Percentiles rank a stretch among this genome's conserved stretches.
These are phyloP conservation scores for Peromyscus attwateri DNA, from an alignment of 2,797 vertebrate genomes.

Conservation along the genomic window DNA sequence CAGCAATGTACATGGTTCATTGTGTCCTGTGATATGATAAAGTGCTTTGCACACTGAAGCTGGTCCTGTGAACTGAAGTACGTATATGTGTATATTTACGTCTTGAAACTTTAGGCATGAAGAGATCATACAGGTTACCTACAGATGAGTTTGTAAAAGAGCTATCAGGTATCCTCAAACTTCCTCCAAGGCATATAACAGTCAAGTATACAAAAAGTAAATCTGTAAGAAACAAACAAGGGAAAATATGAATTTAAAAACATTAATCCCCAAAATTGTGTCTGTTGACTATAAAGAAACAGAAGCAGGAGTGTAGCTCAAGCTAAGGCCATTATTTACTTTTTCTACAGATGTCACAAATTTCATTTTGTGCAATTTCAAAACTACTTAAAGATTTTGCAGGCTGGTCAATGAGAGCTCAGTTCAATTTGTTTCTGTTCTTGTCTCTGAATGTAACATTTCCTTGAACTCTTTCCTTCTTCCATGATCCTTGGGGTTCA, in stretches of 20 bases:
- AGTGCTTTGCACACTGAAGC: background rate
- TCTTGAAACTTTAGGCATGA: background rate
- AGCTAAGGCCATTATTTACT: background rate
- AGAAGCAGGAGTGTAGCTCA: background rate
- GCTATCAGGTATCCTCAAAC: background rate
- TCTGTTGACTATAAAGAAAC: background rate
- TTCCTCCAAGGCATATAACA: background rate
- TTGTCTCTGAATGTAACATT: background rate
- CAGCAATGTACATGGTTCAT: background rate
- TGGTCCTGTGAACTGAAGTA: background rate
- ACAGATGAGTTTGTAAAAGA: conserved; percentile 25
- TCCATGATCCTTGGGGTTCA: background rate
- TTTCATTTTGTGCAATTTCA: conserved; percentile 18
- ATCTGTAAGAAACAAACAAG: background rate
- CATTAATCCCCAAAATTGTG: background rate
- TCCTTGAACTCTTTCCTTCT: background rate
- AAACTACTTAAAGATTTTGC: background rate
- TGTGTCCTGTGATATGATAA: background rate
- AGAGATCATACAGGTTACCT: background rate
- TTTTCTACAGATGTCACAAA: background rate
- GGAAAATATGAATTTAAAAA: background rate
- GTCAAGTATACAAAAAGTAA: background rate
- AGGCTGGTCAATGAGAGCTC: background rate
- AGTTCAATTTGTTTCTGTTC: background rate
- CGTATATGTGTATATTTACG: too few relatives aligned